Evolutionary conservation across 2,888 invertebrate species (phyloP).

Genomic region (Apamea sordens): DNA sequence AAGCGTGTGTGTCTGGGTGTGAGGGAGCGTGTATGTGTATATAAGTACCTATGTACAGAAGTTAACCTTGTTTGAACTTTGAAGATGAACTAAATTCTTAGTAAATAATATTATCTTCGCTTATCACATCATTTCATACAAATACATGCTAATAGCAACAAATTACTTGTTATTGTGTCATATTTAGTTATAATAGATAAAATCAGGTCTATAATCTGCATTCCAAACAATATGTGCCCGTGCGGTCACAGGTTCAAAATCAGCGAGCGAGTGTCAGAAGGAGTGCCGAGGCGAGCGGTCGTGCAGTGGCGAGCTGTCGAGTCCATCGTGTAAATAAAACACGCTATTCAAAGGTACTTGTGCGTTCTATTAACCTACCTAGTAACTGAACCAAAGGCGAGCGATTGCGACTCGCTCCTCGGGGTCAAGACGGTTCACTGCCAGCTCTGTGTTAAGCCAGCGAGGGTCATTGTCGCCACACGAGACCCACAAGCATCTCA

Average conservation of each 20-base stretch:
- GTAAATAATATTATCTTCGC: constrained; percentile 7
- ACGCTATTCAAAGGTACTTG: constrained; percentile 63
- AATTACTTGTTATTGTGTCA: constrained; percentile 15
- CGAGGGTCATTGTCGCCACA: constrained; percentile 78
- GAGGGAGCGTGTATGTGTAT: no score
- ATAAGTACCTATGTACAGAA: neutral
- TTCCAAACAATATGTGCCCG: constrained; percentile 52
- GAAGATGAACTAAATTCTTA: neutral
- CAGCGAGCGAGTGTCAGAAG: constrained; percentile 72
- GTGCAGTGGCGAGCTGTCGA: constrained; percentile 66
- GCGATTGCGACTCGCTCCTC: constrained; percentile 69
- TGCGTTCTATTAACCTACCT: constrained; percentile 76
- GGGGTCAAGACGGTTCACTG: constrained; percentile 82
- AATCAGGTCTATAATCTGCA: constrained; percentile 47
- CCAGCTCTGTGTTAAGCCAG: constrained; percentile 71
- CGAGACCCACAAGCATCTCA: constrained; percentile 71
- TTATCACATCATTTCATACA: constrained; percentile 30
- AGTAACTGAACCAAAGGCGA: constrained; percentile 66
- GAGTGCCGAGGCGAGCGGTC: constrained; percentile 78
- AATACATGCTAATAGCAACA: constrained; percentile 29
- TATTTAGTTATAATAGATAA: constrained; percentile 22
- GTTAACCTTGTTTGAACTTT: neutral
- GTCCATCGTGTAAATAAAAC: constrained; percentile 41
- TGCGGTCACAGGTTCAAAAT: constrained; percentile 67
- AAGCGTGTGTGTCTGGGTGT: no score